Conservation (phyloP, 1,140 invertebrate genomes). For the Teleopsis dalmanni region DNA sequence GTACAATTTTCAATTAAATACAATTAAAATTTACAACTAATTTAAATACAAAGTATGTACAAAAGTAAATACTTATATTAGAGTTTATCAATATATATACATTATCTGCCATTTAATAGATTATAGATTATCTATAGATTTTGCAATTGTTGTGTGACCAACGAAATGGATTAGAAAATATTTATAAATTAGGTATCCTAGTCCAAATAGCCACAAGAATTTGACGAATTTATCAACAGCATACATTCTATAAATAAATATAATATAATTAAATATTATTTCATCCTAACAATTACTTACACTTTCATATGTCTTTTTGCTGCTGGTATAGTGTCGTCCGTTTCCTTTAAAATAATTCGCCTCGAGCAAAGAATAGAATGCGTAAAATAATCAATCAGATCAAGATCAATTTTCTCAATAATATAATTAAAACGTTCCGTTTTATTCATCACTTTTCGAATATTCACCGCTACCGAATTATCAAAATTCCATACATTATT, state of each 20-base stretch:
- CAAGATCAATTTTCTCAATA: conserved; percentile 61
- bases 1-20: no score
- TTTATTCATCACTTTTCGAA: conserved; percentile 55
- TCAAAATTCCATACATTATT: conserved; percentile 80
- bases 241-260: conserved; percentile 29
- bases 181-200: conserved; percentile 31
- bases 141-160: conserved; percentile 3
- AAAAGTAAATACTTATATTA: no score
- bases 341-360: conserved; percentile 72
- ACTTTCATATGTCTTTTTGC: conserved; percentile 69
- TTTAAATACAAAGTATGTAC: no score
- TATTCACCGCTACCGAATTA: conserved; percentile 47
- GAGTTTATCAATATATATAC: no score
- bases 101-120: no score
- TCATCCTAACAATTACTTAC: conserved; percentile 46
- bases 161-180: conserved; percentile 28
- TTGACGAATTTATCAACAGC: conserved; percentile 36
- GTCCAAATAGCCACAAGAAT: conserved; percentile 32
- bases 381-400: conserved; percentile 65
- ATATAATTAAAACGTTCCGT: conserved; percentile 59
- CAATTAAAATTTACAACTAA: no score
- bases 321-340: conserved; percentile 72
- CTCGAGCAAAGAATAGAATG: conserved; percentile 64
- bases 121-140: no score
- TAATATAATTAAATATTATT: background rate